A percentile compares a stretch with the other conserved stretches of the same genome.
Conservation (phyloP, 2,888 invertebrate genomes). For the Agrochola litura region DNA sequence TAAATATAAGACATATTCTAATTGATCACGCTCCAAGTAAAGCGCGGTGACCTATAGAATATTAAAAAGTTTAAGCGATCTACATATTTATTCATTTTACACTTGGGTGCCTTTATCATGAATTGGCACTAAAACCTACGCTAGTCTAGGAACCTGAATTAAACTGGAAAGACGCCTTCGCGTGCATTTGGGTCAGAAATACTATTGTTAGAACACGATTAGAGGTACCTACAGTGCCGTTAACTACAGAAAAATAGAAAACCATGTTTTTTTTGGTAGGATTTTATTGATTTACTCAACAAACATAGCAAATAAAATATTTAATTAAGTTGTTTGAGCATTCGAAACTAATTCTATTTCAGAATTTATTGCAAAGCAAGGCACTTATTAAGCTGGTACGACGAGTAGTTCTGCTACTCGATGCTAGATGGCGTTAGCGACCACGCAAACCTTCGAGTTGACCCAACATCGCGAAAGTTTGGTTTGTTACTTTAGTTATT, state of each 20-base stretch:
- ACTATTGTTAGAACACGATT: conserved; percentile 32
- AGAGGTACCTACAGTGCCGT: not conserved
- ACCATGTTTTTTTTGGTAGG: not conserved
- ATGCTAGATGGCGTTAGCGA: conserved; percentile 81
- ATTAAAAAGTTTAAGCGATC: conserved; percentile 23
- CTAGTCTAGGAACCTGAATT: conserved; percentile 27
- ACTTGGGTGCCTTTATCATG: conserved; percentile 4
- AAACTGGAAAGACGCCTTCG: conserved; percentile 37
- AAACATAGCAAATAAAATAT: not conserved
- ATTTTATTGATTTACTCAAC: not conserved
- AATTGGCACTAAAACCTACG: conserved; percentile 42
- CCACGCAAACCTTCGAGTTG: not conserved
- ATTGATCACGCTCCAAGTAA: not conserved
- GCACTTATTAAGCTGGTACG: not conserved
- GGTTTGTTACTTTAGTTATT: not conserved
- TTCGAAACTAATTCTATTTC: too few species aligned
- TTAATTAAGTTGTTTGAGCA: not conserved
- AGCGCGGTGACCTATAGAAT: conserved; percentile 25
- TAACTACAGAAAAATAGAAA: not conserved
- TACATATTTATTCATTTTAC: conserved; percentile 22
- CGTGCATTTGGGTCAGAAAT: conserved; percentile 11
- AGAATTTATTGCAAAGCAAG: not conserved
- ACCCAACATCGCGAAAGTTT: not conserved
- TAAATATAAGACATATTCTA: not conserved
- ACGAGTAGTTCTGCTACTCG: conserved; percentile 74